Evolutionary conservation across 1,140 invertebrate genomes (phyloP).

Genomic region (Temnothorax longispinosus): DNA sequence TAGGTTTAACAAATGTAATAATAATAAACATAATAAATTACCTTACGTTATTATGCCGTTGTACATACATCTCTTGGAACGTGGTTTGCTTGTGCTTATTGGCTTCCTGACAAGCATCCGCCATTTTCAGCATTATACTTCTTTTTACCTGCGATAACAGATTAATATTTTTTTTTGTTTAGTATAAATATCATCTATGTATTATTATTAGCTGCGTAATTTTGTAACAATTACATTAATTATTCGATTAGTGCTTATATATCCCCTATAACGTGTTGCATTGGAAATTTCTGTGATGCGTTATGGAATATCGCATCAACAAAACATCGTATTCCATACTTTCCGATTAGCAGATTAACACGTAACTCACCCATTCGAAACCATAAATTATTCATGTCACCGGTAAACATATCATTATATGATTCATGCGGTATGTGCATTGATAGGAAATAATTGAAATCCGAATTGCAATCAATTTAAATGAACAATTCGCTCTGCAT

Average conservation of each 20-base stretch:
- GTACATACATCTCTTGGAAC: slow-evolving; percentile 99
- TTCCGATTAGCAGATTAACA: slow-evolving; percentile 23
- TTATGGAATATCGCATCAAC: background rate
- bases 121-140: slow-evolving; percentile 97
- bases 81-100: slow-evolving; percentile 90
- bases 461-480: slow-evolving; percentile 4
- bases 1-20: slow-evolving; percentile 46
- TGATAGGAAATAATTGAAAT: slow-evolving; percentile 21
- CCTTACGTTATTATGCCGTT: slow-evolving; percentile 98
- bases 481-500: background rate
- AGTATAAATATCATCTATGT: background rate
- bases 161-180: slow-evolving; percentile 15
- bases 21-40: slow-evolving; percentile 75
- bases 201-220: background rate
- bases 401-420: background rate
- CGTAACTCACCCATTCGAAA: background rate
- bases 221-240: background rate
- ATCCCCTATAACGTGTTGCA: background rate
- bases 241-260: background rate
- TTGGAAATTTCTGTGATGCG: slow-evolving; percentile 14
- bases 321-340: background rate
- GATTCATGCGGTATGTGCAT: background rate
- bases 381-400: slow-evolving; percentile 38
- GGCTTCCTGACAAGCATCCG: slow-evolving; percentile 92
- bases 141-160: slow-evolving; percentile 91